Conservation (phyloP, 2,113 vertebrate genomes). For the Microtus richardsoni region DNA sequence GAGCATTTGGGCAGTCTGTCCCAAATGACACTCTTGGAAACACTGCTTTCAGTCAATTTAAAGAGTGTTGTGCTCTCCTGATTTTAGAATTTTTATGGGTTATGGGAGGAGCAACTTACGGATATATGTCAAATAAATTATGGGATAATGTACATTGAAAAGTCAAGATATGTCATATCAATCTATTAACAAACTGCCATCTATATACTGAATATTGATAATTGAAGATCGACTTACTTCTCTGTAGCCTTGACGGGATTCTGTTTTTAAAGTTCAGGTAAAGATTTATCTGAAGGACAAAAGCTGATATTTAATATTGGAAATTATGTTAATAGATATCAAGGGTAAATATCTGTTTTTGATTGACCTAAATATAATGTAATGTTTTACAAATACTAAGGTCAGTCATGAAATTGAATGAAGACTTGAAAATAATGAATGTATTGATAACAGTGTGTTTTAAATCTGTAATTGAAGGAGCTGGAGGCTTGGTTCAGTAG, state of each 20-base stretch:
- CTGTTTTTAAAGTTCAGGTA: neutral
- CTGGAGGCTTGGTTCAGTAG: no score
- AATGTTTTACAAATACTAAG: neutral
- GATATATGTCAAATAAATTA: neutral
- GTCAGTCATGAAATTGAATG: neutral
- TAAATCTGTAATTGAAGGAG: neutral
- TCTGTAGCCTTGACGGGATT: neutral
- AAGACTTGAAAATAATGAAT: constrained; percentile 7
- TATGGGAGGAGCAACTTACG: neutral
- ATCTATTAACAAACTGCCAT: neutral
- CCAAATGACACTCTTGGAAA: neutral
- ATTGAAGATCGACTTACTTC: neutral
- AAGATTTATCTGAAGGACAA: neutral
- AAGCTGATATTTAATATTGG: neutral
- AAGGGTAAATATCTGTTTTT: neutral
- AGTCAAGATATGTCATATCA: neutral
- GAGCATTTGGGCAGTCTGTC: neutral
- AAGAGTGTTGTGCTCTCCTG: neutral
- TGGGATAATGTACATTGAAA: neutral
- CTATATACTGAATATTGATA: neutral
- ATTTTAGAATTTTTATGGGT: neutral
- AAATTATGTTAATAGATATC: neutral
- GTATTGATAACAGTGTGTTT: neutral
- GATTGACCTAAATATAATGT: neutral
- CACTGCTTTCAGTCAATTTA: neutral